phyloP scores from a whole-genome alignment of 2,888 invertebrate species.

The Thymelicus acteon region DNA sequence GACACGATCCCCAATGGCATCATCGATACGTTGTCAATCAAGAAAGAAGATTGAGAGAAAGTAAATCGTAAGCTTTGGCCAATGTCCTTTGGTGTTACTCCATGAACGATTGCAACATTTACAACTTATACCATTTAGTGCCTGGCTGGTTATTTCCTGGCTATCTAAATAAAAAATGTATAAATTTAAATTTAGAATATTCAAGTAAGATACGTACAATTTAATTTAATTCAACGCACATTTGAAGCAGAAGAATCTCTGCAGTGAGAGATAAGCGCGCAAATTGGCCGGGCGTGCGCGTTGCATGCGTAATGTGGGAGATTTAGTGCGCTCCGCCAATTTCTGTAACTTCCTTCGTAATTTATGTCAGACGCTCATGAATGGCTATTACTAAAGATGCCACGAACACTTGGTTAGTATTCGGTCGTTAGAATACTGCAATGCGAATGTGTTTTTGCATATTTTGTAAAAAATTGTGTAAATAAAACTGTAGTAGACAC shows the following conservation, averaged over 20 bases:
- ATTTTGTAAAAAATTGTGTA: too few species aligned
- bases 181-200: not conserved
- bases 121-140: too few species aligned
- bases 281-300: constrained; percentile 25
- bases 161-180: not conserved
- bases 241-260: not conserved
- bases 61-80: too few species aligned
- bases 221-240: constrained; percentile 17
- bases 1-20: too few species aligned
- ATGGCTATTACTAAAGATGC: not conserved
- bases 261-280: constrained; percentile 25
- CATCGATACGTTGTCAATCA: too few species aligned
- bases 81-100: too few species aligned
- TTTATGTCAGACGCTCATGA: constrained; percentile 1
- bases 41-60: too few species aligned
- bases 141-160: too few species aligned
- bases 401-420: not conserved
- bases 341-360: constrained; percentile 12
- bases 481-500: too few species aligned
- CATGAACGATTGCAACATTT: too few species aligned
- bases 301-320: constrained; percentile 14
- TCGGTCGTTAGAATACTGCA: too few species aligned
- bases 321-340: constrained; percentile 11
- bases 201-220: not conserved
- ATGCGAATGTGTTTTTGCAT: too few species aligned